These are phyloP conservation scores for Helicorthomorpha holstii DNA, from an alignment of 1,140 invertebrate species.

Conservation along the genomic window DNA sequence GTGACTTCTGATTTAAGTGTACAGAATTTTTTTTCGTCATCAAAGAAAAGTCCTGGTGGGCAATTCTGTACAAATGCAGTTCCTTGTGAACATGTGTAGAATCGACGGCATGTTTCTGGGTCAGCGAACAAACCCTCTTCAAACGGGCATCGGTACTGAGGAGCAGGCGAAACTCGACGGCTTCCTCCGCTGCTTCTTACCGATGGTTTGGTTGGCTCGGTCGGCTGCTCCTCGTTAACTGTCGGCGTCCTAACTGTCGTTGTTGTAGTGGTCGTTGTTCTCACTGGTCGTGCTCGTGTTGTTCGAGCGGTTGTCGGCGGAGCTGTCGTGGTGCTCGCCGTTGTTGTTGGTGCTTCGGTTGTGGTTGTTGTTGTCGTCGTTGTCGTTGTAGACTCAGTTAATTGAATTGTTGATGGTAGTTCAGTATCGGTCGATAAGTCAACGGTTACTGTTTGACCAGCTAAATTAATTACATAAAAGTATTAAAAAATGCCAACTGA, in stretches of 20 bases:
- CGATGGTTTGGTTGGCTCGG: background rate
- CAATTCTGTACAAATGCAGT: slow-evolving; percentile 27
- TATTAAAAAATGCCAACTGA: no score
- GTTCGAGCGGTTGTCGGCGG: no score
- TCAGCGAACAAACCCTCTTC: slow-evolving; percentile 46
- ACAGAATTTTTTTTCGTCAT: slow-evolving; percentile 75
- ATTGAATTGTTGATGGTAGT: background rate
- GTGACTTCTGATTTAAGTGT: slow-evolving; percentile 80
- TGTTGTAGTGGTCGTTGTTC: background rate
- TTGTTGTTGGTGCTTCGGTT: background rate
- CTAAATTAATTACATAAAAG: no score
- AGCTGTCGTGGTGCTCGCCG: no score
- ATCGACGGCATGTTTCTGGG: slow-evolving; percentile 64
- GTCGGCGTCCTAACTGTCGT: background rate
- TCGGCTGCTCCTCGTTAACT: background rate
- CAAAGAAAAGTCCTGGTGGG: slow-evolving; percentile 73
- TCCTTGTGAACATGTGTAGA: slow-evolving; percentile 34
- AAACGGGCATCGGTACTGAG: slow-evolving; percentile 1
- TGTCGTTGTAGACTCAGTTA: background rate
- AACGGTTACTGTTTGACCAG: no score
- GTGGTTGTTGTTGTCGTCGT: background rate
- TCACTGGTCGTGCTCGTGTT: no score
- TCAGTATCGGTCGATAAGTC: background rate
- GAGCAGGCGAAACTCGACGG: background rate
- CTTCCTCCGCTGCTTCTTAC: background rate